Evolutionary conservation across 2,797 vertebrate species (phyloP), one percentile per base, ranked within the genome.

Genomic region (Bucorvus abyssinicus): DNA sequence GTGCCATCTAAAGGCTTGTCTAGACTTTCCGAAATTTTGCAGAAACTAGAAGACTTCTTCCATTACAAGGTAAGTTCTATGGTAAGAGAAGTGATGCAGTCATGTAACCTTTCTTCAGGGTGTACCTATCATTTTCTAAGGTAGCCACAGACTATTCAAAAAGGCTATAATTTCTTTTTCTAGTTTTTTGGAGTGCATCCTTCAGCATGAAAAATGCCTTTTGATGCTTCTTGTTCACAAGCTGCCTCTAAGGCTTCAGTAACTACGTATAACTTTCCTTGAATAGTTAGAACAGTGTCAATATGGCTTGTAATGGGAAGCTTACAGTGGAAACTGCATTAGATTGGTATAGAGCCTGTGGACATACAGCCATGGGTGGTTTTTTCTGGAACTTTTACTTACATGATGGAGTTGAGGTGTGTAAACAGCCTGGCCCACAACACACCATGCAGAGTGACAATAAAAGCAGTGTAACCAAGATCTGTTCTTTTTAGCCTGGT

Each of bases 1-100:
- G 97, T 99, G 67, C 99, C 99, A 14, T 99, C 98, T 53, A 98
- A 98, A 96, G 99, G 99, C 83, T 97, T 98, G 32, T 96, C 97
- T 59, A 98, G 98, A 93, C 98, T 99, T 47, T 94, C 52, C 21
- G 98, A 98, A 88, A 88, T 98, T 42, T 90, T 99, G 89, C 98
- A 98, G 73, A 98, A 98, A 93, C 92, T 98, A 7, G 98, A 99
- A 93, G 97, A 97, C 29, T 98, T 98, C 95, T 99, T 99, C 75
- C 95, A 93, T 40, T 98, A 98, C n/a, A 98, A 99, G 98, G 99
- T 99, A 96, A 38, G 91, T 88, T 86, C 30, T 4, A 0, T 38
- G 27, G 20, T 83, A 36, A 84, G 29, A 42, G 34, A 84, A 76
- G 19, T n/a, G 20, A 49, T 60, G 12, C 73, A 77, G 26, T 92